These are phyloP conservation scores for Pantherophis vulpinus DNA, from an alignment of 2,797 vertebrate species.

Conservation along the genomic window DNA sequence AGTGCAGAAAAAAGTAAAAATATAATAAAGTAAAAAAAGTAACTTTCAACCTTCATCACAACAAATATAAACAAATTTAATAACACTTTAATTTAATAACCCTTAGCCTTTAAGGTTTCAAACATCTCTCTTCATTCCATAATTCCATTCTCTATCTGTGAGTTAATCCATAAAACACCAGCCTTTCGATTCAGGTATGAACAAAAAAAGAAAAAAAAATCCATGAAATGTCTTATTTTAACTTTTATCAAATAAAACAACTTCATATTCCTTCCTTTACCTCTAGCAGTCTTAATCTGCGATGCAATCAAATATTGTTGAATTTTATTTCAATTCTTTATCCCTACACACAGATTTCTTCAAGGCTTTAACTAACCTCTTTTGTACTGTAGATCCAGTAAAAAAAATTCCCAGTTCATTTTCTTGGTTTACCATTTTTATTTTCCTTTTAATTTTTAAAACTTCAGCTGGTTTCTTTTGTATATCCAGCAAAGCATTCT, in stretches of 20 bases:
- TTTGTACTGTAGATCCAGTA: neutral
- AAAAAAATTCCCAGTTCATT: neutral
- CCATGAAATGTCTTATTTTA: neutral
- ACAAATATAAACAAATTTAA: neutral
- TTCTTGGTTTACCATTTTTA: neutral
- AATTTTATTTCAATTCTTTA: neutral
- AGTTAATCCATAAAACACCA: neutral
- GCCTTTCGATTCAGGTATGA: neutral
- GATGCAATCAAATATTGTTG: neutral
- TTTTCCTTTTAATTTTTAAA: neutral
- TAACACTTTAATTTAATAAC: neutral
- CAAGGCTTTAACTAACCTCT: neutral
- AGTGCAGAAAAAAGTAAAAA: neutral
- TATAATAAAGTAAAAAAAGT: neutral
- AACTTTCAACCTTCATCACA: neutral
- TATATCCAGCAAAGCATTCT: neutral
- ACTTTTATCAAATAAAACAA: neutral
- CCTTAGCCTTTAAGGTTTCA: neutral
- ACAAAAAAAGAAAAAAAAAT: neutral
- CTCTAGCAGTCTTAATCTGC: neutral
- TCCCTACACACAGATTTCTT: neutral
- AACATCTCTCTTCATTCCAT: neutral
- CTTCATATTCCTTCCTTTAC: neutral
- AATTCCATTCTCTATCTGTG: neutral
- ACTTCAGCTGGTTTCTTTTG: neutral